Evolutionary conservation across 53 echinoderm and acorn worm genomes (phyloP), one percentile per base, ranked within the genome.

Genomic region (Henricia sp.): DNA sequence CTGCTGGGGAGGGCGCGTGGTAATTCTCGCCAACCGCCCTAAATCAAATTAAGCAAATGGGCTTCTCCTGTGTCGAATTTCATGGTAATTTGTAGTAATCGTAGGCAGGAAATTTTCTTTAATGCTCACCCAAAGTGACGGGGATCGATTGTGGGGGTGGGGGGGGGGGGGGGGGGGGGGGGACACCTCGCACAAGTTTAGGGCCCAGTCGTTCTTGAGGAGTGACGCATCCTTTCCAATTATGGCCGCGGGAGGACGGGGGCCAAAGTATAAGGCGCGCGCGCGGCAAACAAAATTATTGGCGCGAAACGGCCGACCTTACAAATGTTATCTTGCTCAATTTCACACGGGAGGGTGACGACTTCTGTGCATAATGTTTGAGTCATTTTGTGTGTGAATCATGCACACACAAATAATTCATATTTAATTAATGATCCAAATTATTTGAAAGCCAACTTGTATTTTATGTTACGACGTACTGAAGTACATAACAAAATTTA

Each of bases 31-130:
- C 75, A 87, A 83, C 69, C 68, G 60, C 50, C 59, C 39, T 37
- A 82, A 91, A 91, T 91, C 88, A 91, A 91, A 91, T 91, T 91
- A 91, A 88, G 84, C 64, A 91, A 91, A 91, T 91, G 91, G 91
- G 91, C 83, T 69, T 77, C 91, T 91, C 76, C 46, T 91, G 91
- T 91, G 91, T 91, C 88, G 88, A 77, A 87, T 91, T 91, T 91
- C 91, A 91, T 84, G 88, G 77, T 91, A 91, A 91, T 91, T 87
- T 91, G 87, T 91, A 77, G 77, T 91, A 91, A 91, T 91, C 91
- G 91, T 88, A 84, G 88, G 76, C 76, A 76, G 59, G 76, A 43
- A 76, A 76, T 76, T 76, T 76, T 76, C 76, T 76, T 76, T 76
- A 76, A 76, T 76, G 76, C 76, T 76, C 58, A 76, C 58, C 59